Evolutionary conservation across 2,113 vertebrate genomes (phyloP), one percentile per base, ranked within the genome.

Genomic region (Percopsis transmontana): DNA sequence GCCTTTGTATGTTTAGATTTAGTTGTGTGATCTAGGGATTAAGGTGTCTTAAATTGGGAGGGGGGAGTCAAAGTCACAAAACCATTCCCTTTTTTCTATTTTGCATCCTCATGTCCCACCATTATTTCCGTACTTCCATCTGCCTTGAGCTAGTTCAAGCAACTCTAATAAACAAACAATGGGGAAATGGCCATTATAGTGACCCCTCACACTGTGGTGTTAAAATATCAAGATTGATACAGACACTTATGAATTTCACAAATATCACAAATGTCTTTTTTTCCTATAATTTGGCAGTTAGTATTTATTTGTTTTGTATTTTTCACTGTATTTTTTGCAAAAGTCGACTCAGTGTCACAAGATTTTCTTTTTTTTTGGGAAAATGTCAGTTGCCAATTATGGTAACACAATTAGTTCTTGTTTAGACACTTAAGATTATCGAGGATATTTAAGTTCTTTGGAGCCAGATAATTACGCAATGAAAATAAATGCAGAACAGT

Each of bases 1-100:
- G 69, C 62, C 58, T 85, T 80, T 77, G 77, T 86, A 79, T 74
- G 65, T 65, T 76, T 69, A 63, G 81, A 85, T 85, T 76, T 64
- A 42, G 61, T 67, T 87, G 81, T 86, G 71, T 82, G 83, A 87
- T 83, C 66, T 51, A 38, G 41, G 54, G 59, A 70, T 52, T 79
- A 66, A 47, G 63, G 58, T 39, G 62, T 69, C 42, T 27, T 86
- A 80, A 88, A 86, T 85, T 74, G 27, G 27, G 27, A 33, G 27
- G 0, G 27, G 0, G 27, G 27, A 33, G 27, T 4, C 5, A 33
- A 45, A 45, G 12, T 78, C 54, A 55, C 53, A 66, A 58, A 41
- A 55, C 48, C 51, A 1, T 45, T n/a, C 42, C 12, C 33, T 60
- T 16, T 58, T 77, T 45, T 52, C 52, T 66, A 41, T 53, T 80